Base-by-base conservation (phyloP, 2,113 vertebrate species). In the Pterocles orientalis region DNA sequence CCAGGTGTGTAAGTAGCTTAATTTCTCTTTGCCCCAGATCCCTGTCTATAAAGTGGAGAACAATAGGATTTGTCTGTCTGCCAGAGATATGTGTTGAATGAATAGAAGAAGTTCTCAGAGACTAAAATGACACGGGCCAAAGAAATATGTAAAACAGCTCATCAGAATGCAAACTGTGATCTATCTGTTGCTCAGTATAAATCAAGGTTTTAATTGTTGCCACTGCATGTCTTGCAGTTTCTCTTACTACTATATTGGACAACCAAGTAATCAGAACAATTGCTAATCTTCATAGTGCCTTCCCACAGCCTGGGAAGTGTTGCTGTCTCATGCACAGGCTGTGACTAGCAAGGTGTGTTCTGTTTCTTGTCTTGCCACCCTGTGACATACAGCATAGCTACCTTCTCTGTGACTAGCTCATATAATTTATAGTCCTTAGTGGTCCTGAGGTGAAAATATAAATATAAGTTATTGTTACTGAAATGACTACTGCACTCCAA, bases 101-200 rank as follows among this genome's bases (percentile, higher is more conserved):
- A 94, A 94, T 78, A 84, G 91, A 86, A 91, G 86, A 84, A 89
- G 72, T 96, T 95, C 91, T 89, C 51, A 78, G 88, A 82, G 61
- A 72, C 65, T 60, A 68, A 84, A 95, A 87, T 91, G 70, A 72
- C 65, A 76, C 51, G 80, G 72, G 83, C 91, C 91, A 91, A 92
- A 95, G 45, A 89, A 90, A 61, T 71, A 85, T 53, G 89, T 89
- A 92, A 92, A 96, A 39, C 53, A 95, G 86, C 56, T 95, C 82
- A 96, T 94, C 76, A 94, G 90, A 93, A 96, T 96, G 90, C 86
- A 88, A 90, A 88, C 60, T 23, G 71, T 78, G 91, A 78, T 83
- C 75, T 92, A 36, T 70, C 56, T 91, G 91, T 92, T 94, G 83
- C 89, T 84, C 25, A 60, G 69, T 75, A 56, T 56, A 94, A 95